Conservation (phyloP, 2,888 invertebrate species). For the Platycheirus albimanus region DNA sequence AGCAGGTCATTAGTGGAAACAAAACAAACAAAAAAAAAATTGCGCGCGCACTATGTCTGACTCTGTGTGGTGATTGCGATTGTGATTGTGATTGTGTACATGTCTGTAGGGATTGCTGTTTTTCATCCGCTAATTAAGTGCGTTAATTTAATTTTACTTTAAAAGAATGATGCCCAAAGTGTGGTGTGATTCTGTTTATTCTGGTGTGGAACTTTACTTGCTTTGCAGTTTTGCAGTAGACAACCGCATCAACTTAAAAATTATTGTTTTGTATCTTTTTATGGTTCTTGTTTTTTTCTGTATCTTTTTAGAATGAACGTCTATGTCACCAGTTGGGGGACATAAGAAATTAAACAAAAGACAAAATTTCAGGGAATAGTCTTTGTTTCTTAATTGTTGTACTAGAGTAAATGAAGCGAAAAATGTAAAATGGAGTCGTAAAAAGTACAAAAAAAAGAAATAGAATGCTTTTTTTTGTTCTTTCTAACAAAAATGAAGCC, state of each 20-base stretch:
- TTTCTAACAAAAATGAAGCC: too few species aligned
- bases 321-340: not conserved
- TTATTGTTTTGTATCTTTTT: constrained; percentile 31
- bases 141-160: constrained; percentile 58
- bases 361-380: not conserved
- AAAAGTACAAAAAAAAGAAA: too few species aligned
- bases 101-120: constrained; percentile 39
- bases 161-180: too few species aligned
- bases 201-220: too few species aligned
- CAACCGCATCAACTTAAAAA: constrained; percentile 52
- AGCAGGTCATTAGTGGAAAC: constrained; percentile 42
- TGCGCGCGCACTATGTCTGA: constrained; percentile 31
- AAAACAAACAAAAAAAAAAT: too few species aligned
- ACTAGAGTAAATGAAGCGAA: too few species aligned
- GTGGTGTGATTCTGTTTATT: too few species aligned
- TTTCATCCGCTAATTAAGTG: constrained; percentile 67
- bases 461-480: too few species aligned
- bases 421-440: too few species aligned
- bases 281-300: too few species aligned
- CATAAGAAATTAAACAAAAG: not conserved
- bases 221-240: too few species aligned
- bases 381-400: not conserved
- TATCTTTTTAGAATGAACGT: constrained; percentile 1
- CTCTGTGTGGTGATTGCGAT: too few species aligned
- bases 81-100: constrained; percentile 32